A percentile compares a stretch with the other conserved stretches of the same genome.
These are phyloP conservation scores for Pygathrix nemaeus DNA, from an alignment of 2,113 vertebrate genomes.

Conservation along the genomic window DNA sequence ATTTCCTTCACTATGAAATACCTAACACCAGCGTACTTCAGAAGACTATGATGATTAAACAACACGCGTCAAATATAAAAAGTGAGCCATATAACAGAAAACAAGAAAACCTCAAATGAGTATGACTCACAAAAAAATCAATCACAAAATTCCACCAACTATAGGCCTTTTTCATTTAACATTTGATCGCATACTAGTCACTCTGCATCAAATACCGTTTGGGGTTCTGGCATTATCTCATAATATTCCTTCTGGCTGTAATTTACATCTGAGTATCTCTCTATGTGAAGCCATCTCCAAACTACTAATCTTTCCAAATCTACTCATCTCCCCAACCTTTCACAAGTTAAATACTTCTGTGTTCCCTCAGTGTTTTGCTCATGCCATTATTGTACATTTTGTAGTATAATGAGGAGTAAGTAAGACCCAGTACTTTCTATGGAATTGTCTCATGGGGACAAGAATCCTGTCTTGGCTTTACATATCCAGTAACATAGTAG, in stretches of 20 bases:
- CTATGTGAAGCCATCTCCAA: constrained; percentile 28
- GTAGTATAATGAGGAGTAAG: background rate
- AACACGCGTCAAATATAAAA: background rate
- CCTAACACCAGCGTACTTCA: background rate
- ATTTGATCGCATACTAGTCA: constrained; percentile 29
- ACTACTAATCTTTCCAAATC: constrained; percentile 3
- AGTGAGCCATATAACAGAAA: background rate
- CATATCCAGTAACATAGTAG: background rate
- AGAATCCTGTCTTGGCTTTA: background rate
- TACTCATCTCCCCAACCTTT: background rate
- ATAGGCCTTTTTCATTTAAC: background rate
- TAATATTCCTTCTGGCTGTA: constrained; percentile 31
- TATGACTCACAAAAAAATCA: background rate
- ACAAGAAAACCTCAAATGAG: background rate
- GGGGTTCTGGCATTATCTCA: constrained; percentile 32
- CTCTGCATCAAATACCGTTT: background rate
- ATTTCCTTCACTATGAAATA: constrained; percentile 30
- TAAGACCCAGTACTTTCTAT: background rate
- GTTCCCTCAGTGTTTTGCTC: background rate
- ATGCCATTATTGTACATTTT: background rate
- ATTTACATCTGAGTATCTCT: constrained; percentile 37
- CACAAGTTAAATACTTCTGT: background rate
- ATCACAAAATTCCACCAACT: constrained; percentile 31
- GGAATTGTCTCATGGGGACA: background rate
- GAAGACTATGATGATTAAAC: background rate